Evolutionary conservation across 2,888 invertebrate species (phyloP).

Genomic region (Calameuta filiformis): DNA sequence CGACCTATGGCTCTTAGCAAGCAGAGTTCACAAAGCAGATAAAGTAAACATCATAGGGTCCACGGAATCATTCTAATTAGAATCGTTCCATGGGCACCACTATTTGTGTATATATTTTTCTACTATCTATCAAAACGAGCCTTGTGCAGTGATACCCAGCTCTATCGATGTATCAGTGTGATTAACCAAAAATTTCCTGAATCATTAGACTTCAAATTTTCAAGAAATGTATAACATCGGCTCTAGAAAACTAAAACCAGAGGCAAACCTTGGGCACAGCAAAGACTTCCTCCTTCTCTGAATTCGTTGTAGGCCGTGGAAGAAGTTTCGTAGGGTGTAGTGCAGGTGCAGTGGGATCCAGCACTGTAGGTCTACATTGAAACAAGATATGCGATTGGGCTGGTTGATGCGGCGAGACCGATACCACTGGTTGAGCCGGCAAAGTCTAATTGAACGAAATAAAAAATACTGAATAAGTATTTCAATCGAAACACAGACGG

Average conservation of each 20-base stretch:
- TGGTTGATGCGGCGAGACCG: conserved; percentile 50
- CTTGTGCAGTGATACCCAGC: background rate
- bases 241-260: background rate
- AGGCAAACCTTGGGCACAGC: conserved; percentile 65
- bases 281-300: conserved; percentile 64
- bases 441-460: conserved; percentile 38
- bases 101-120: background rate
- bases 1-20: background rate
- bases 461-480: background rate
- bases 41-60: background rate
- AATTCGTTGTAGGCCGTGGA: conserved; percentile 41
- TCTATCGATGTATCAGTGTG: background rate
- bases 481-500: background rate
- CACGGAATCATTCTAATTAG: background rate
- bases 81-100: background rate
- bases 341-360: conserved; percentile 57
- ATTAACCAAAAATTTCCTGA: background rate
- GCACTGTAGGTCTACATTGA: conserved; percentile 55
- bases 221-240: background rate
- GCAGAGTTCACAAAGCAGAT: background rate
- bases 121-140: background rate
- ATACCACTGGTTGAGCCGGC: conserved; percentile 48
- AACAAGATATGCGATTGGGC: conserved; percentile 53
- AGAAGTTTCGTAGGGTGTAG: conserved; percentile 55
- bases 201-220: background rate